Base-by-base conservation (phyloP, 2,888 invertebrate genomes). In the Halictus quadricinctus region DNA sequence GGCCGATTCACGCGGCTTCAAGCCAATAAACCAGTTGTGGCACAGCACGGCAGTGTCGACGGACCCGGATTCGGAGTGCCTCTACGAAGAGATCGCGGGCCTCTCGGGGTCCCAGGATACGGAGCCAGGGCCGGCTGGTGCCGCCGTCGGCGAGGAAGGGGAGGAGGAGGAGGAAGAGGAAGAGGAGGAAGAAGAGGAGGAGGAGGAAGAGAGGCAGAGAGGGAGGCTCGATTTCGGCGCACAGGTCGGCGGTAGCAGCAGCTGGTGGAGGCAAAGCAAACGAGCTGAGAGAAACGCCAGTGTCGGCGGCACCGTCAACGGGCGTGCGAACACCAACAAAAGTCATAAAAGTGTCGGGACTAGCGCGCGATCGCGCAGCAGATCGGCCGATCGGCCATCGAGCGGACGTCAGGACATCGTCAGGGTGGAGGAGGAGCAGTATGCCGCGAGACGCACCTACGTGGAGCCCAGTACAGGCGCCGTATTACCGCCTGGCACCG, bases 1-100 rank as follows among this genome's bases (percentile, higher is more conserved):
- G 94, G 94, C 94, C 93, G 94, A 94, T 91, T 92, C 93, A 92
- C 94, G 93, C 92, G 93, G 93, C 93, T 94, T 94, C 92, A 93
- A 93, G 92, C 94, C 94, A 93, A 94, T 94, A 94, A 94, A 93
- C 89, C 93, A 94, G 91, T 91, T 94, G 92, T 94, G 94, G 94
- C 93, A 92, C 91, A 93, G 92, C 81, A 90, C 91, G 81, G 90
- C 91, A 88, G 93, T 91, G 86, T 92, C 94, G 90, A 92, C 93
- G 90, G 94, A 94, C 91, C 93, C 92, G 83, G 94, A 94, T 90
- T 94, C 94, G 83, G 94, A 94, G 94, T 94, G 94, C 88, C 93
- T 94, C 83, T 94, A 94, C 93, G 94, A 94, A 91, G 94, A 94
- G 86, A 93, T 94, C 83, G 92, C 93, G 81, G 94, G 94, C 83